Evolutionary conservation across 1,140 invertebrate genomes (phyloP), one percentile per base, ranked within the genome.

Genomic region (Aplysia californica): DNA sequence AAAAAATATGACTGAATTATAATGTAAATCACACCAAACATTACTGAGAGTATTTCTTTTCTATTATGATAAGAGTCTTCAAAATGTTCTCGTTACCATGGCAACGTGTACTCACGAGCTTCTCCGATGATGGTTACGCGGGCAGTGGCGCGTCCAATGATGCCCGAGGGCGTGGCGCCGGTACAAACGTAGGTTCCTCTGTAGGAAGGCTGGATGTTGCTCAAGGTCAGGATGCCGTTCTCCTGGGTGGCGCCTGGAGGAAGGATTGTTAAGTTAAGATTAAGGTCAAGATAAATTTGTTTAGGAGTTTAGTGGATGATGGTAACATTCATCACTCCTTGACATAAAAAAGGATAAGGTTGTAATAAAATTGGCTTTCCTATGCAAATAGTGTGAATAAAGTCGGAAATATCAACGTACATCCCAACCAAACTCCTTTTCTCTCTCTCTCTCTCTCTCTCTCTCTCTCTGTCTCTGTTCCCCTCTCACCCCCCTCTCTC

Each of bases 181-280:
- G 92, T 93, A 86, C 97, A 98, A 3, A 95, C 91, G 86, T 98
- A 98, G 18, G 92, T 88, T 0, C 96, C 97, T 33, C 93, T 92
- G 85, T 97, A 95, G 20, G 91, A 91, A 5, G 91, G 90, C 3
- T 88, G 90, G 0, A 95, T 92, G 78, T 93, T 92, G 0, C 91
- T 89, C 20, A 98, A 93, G 29, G 92, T 94, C 18, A 98, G 88
- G 0, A 93, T 87, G 20, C 95, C 96, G 80, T 94, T 92, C 4
- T 90, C 85, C 58, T 87, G 83, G 21, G 79, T 78, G 29, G 86
- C 82, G 92, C 88, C 82, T 85, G 36, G 0, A 59, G 35, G 36
- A 69, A 58, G 71, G 21, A n/a, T n/a, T n/a, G n/a, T n/a, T n/a
- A n/a, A n/a, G n/a, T n/a, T n/a, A n/a, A n/a, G n/a, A n/a, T n/a